Base-by-base conservation (phyloP, 2,888 invertebrate genomes). In the Sclerodermus sp. region DNA sequence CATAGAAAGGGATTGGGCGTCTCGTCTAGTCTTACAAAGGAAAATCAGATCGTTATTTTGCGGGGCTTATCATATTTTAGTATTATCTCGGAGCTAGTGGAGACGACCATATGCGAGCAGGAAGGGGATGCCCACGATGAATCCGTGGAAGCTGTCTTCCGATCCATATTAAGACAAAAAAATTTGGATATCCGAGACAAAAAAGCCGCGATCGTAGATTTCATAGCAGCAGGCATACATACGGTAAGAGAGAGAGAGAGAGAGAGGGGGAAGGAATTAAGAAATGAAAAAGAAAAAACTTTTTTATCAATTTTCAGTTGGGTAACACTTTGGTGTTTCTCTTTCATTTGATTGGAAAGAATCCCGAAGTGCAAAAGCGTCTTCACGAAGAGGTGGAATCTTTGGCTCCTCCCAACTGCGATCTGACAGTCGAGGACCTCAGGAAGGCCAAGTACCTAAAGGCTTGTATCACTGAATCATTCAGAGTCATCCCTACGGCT, bases 201-300 rank as follows among this genome's bases (percentile, higher is more conserved):
- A 77, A 90, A 89, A 69, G 89, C 91, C 0, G 90, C 90, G 0
- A 86, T 92, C 45, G 89, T 93, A 39, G 93, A 93, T 78, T 91
- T 93, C 67, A 88, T 93, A 64, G 89, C 91, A 6, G 91, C 92
- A 31, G 92, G 92, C 41, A 92, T 93, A 70, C 90, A 91, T 76
- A 92, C 93, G 71, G 88, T 92, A 75, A 79, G 78, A n/a, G n/a
- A n/a, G n/a, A n/a, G n/a, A n/a, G n/a, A n/a, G n/a, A n/a, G n/a
- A n/a, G n/a, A n/a, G n/a, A n/a, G n/a, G n/a, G n/a, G n/a, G n/a
- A n/a, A n/a, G n/a, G n/a, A n/a, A n/a, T n/a, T n/a, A n/a, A n/a
- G n/a, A n/a, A n/a, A n/a, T n/a, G n/a, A n/a, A n/a, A n/a, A n/a
- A n/a, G n/a, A n/a, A n/a, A n/a, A n/a, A n/a, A n/a, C n/a, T n/a